Conservation (phyloP, 2,888 invertebrate species). For the Gymnoscelis rufifasciata region DNA sequence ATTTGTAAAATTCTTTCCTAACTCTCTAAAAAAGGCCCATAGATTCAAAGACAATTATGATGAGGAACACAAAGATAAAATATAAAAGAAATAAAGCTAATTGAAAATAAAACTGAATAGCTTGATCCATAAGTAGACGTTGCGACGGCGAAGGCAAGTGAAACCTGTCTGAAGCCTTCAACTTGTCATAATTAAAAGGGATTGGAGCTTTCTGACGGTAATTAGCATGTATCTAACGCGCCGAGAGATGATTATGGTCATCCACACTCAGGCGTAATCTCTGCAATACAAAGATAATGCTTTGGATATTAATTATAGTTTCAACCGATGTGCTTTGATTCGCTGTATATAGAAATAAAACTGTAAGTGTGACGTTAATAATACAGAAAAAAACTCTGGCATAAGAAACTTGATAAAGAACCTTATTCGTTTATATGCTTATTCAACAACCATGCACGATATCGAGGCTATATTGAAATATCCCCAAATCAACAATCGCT, state of each 20-base stretch:
- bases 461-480: too few species aligned
- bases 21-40: too few species aligned
- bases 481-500: too few species aligned
- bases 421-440: too few species aligned
- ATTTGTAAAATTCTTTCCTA: too few species aligned
- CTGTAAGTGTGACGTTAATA: too few species aligned
- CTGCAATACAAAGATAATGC: not conserved
- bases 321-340: not conserved
- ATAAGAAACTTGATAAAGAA: too few species aligned
- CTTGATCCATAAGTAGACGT: slow-evolving; percentile 25
- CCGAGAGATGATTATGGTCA: slow-evolving; percentile 25
- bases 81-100: not conserved
- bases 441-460: too few species aligned
- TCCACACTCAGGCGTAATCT: slow-evolving; percentile 13
- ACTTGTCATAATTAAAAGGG: slow-evolving; percentile 53
- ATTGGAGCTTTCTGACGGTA: slow-evolving; percentile 39
- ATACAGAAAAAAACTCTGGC: too few species aligned
- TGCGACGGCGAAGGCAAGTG: slow-evolving; percentile 36
- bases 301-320: not conserved
- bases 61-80: not conserved
- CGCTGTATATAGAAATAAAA: too few species aligned
- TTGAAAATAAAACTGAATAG: not conserved
- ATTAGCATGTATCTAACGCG: slow-evolving; percentile 45
- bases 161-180: slow-evolving; percentile 40
- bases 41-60: too few species aligned